Percentiles rank a stretch among this genome's conserved stretches.
Conservation (phyloP, 1,140 invertebrate genomes). For the Trachelipus rathkii region DNA sequence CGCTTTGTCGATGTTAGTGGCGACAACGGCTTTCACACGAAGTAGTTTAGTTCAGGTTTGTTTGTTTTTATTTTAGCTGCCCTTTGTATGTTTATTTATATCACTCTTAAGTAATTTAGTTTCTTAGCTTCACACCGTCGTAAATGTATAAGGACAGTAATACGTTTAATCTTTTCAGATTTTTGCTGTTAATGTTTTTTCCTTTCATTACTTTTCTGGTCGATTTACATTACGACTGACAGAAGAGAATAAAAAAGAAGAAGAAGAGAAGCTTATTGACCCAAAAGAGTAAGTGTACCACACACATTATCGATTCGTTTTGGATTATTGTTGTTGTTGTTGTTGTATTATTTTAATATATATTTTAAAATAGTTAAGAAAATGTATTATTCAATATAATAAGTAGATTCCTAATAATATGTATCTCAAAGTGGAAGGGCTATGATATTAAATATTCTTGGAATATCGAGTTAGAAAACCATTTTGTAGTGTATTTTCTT, state of each 20-base stretch:
- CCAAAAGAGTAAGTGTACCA: constrained; percentile 56
- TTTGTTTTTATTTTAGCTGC: background rate
- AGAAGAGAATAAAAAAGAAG: constrained; percentile 34
- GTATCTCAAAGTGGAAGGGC: no score
- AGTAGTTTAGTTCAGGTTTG: constrained; percentile 37
- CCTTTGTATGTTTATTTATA: background rate
- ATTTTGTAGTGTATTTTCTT: no score
- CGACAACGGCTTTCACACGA: constrained; percentile 36
- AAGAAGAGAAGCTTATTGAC: constrained; percentile 33
- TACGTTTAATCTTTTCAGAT: constrained; percentile 24
- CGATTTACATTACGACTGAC: constrained; percentile 24
- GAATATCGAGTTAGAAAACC: no score
- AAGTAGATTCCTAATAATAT: no score
- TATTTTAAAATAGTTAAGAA: no score
- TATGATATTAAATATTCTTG: no score
- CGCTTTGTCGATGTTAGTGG: constrained; percentile 34
- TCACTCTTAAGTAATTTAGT: no score
- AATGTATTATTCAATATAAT: no score
- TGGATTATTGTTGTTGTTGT: background rate
- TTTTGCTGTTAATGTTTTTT: constrained; percentile 35
- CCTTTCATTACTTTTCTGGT: constrained; percentile 36
- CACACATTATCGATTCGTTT: constrained; percentile 53
- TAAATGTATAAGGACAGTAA: no score
- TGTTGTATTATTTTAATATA: background rate
- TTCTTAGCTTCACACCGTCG: no score